phyloP scores from a whole-genome alignment of 2,888 invertebrate species.

The Drosophila formosana region DNA sequence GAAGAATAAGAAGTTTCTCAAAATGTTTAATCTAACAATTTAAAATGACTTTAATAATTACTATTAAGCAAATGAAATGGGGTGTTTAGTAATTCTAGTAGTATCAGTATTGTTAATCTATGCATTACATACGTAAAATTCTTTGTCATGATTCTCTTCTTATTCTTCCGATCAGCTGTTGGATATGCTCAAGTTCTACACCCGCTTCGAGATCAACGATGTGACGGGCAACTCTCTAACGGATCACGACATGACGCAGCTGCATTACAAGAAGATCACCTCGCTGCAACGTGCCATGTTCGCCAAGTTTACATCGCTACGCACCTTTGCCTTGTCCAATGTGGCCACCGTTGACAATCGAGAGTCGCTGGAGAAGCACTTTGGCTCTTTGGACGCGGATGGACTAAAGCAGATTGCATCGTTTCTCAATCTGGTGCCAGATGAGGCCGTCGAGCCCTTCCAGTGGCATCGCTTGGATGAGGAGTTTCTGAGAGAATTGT shows the following conservation, averaged over 20 bases:
- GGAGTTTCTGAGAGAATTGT: conserved; percentile 92
- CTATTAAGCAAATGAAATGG: no score
- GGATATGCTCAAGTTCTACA: conserved; percentile 98
- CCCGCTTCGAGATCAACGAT: conserved; percentile 98
- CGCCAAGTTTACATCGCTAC: conserved; percentile 94
- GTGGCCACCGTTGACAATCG: conserved; percentile 98
- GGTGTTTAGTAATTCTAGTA: no score
- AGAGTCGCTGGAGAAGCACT: conserved; percentile 91
- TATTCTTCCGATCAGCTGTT: conserved; percentile 89
- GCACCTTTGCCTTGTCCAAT: conserved; percentile 95
- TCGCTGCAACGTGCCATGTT: conserved; percentile 97
- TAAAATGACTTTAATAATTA: no score
- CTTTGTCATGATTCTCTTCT: neutral
- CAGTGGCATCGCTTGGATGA: conserved; percentile 92
- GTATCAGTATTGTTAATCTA: no score
- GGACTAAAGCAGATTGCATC: conserved; percentile 94
- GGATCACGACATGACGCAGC: conserved; percentile 96
- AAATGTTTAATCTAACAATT: no score
- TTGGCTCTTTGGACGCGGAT: conserved; percentile 89
- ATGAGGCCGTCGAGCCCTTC: conserved; percentile 88
- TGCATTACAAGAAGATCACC: conserved; percentile 96
- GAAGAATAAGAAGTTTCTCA: no score
- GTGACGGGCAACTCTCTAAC: conserved; percentile 97
- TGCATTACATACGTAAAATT: no score
- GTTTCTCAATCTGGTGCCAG: conserved; percentile 94